Conservation (phyloP, 2,888 invertebrate genomes). For the Aelia acuminata region DNA sequence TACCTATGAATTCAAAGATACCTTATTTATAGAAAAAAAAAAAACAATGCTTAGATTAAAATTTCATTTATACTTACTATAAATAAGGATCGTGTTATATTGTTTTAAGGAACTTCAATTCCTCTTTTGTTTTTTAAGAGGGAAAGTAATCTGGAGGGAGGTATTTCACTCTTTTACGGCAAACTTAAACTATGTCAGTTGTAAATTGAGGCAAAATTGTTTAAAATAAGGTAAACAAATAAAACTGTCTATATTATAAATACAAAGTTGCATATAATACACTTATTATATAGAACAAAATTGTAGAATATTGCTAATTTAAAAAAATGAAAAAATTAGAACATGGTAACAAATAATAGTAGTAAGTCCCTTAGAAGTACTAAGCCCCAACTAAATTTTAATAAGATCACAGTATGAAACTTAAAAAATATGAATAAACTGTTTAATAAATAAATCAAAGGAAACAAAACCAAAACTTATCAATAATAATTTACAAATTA, state of each 20-base stretch:
- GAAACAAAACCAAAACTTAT: background rate
- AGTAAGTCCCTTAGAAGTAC: background rate
- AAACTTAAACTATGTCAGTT: too few relatives aligned
- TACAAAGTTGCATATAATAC: background rate
- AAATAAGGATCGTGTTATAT: too few relatives aligned
- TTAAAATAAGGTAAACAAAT: background rate
- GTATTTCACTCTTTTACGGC: background rate
- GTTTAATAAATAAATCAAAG: background rate
- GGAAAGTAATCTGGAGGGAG: background rate
- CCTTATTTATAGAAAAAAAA: too few relatives aligned
- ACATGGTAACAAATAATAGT: conserved; percentile 6
- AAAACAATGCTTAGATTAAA: too few relatives aligned
- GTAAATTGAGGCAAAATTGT: background rate
- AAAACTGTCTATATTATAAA: background rate
- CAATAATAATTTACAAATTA: background rate
- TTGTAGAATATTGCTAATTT: background rate
- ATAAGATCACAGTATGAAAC: conserved; percentile 9
- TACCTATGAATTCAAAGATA: too few relatives aligned
- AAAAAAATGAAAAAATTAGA: background rate
- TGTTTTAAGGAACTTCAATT: too few relatives aligned
- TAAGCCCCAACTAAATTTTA: background rate
- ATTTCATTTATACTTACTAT: too few relatives aligned
- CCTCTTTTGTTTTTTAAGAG: too few relatives aligned
- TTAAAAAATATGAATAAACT: background rate
- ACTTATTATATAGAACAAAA: background rate